These are phyloP conservation scores for Rhopalosiphum maidis DNA, from an alignment of 1,140 invertebrate species.

Conservation along the genomic window DNA sequence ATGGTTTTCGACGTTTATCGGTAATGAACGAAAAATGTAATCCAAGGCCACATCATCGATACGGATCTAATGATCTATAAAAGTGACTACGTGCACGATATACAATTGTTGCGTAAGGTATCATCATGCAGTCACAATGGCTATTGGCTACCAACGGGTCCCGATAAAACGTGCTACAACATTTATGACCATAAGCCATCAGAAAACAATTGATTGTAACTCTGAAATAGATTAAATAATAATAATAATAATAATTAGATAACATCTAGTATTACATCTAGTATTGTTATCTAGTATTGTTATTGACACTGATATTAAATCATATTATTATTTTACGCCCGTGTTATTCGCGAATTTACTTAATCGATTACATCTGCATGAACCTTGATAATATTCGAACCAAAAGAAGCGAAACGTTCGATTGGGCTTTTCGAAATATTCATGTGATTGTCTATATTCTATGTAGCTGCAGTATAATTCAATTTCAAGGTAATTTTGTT, in stretches of 20 bases:
- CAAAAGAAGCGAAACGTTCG: not conserved
- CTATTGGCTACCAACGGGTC: conserved; percentile 8
- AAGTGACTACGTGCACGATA: conserved; percentile 7
- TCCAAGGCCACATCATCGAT: conserved; percentile 25
- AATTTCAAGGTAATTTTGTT: not conserved
- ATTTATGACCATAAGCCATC: not conserved
- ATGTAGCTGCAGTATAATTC: not conserved
- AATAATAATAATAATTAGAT: not conserved
- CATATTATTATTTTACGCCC: not conserved
- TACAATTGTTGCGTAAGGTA: conserved; percentile 13
- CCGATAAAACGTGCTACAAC: conserved; percentile 15
- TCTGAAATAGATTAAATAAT: not conserved
- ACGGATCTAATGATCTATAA: conserved; percentile 30
- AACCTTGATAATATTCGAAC: not conserved
- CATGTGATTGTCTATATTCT: not conserved
- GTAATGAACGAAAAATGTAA: conserved; percentile 1
- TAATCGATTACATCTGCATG: not conserved
- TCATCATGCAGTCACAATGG: conserved; percentile 3
- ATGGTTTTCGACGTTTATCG: not conserved
- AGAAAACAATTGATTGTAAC: conserved; percentile 26
- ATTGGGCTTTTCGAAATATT: not conserved
- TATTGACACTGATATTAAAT: not conserved
- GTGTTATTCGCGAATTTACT: not conserved
- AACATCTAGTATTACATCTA: not conserved
- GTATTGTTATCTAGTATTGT: not conserved